A percentile compares a stretch with the other conserved stretches of the same genome.
These are phyloP conservation scores for Smutsia temminckii DNA, from an alignment of 2,797 vertebrate species.

Conservation along the genomic window DNA sequence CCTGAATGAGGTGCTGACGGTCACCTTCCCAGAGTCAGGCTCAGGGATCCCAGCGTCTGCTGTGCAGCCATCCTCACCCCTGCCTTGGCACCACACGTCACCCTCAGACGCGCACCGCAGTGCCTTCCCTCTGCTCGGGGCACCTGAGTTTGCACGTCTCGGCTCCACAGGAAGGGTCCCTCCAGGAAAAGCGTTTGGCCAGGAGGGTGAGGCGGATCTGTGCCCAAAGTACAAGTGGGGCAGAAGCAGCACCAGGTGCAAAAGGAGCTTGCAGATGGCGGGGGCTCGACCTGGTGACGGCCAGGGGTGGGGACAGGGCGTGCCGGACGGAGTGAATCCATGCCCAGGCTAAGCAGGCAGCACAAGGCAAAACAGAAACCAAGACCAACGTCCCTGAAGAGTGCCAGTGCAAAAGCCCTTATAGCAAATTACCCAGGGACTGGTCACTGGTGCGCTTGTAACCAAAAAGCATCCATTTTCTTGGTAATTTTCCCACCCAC, in stretches of 20 bases:
- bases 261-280: too few relatives aligned
- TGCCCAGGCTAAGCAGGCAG: not conserved
- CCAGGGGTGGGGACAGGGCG: not conserved
- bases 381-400: not conserved
- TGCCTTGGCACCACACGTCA: too few relatives aligned
- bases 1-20: not conserved
- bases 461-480: not conserved
- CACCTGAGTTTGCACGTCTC: not conserved
- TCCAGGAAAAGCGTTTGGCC: not conserved
- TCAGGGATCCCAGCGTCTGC: too few relatives aligned
- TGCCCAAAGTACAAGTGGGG: too few relatives aligned
- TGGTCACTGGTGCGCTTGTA: rapidly evolving
- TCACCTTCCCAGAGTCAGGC: not conserved
- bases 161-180: not conserved
- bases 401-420: not conserved
- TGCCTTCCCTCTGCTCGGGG: not conserved
- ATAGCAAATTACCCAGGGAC: rapidly evolving
- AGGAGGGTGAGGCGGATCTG: rapidly evolving
- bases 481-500: not conserved
- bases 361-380: not conserved
- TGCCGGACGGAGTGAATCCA: not conserved
- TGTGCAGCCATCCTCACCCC: too few relatives aligned
- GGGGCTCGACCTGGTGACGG: not conserved
- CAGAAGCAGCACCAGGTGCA: not conserved
- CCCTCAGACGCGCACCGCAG: too few relatives aligned